Base-by-base conservation (phyloP, 2,888 invertebrate species). In the Temnothorax ravouxi region DNA sequence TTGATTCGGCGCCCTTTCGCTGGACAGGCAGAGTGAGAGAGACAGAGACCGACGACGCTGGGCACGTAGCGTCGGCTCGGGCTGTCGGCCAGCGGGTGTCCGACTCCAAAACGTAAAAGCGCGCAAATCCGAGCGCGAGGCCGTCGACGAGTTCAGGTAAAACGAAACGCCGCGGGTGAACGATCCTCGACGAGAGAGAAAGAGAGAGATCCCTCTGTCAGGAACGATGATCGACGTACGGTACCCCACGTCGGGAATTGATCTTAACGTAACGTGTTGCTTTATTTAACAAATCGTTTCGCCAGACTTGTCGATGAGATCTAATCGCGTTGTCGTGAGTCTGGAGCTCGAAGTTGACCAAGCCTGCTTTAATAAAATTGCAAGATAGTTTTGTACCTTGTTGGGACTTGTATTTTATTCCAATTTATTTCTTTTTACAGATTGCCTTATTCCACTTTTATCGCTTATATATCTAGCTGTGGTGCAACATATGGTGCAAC, bases 131-230 rank as follows among this genome's bases (percentile, higher is more conserved):
- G 34, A 25, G 29, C 29, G 29, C 29, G 29, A 29, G 29, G 41
- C 13, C 18, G 18, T 47, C 72, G 59, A 44, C 25, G 25, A 47
- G 38, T 59, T 47, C 38, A 80, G 79, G 79, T 80, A 80, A 61
- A 29, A 29, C 21, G 11, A 72, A 34, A 21, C 29, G n/a, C 21
- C 11, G 18, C 47, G 29, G 66, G 18, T 25, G 25, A 54, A 44
- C 11, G 56, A 52, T 29, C 21, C 21, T 3, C 21, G 2, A 29
- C 8, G 47, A 29, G 13, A 29, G 29, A 9, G n/a, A 29, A 29
- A 29, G n/a, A 3, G 1, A 21, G 2, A 56, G 11, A 56, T 54
- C 6, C 15, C 13, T 13, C 29, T 29, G 11, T 21, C 15, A 3
- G 6, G n/a, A 71, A 18, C 6, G 18, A 21, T 15, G 4, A 44